phyloP scores from a whole-genome alignment of 2,888 invertebrate species.

The Cantharis flavilabris region DNA sequence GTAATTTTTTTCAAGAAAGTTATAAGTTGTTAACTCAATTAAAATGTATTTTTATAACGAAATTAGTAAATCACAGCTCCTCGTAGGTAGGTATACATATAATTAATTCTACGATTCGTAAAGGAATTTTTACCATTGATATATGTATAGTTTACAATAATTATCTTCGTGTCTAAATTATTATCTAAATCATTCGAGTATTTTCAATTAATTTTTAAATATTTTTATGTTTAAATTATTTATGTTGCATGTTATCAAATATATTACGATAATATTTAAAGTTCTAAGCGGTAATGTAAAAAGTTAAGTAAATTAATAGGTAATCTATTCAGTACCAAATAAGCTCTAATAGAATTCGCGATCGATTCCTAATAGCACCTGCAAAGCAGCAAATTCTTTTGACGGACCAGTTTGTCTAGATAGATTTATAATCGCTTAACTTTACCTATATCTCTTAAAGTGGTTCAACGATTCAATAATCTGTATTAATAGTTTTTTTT shows the following conservation, averaged over 20 bases:
- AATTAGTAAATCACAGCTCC: neutral
- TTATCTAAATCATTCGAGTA: neutral
- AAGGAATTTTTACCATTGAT: neutral
- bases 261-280: neutral
- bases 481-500: neutral
- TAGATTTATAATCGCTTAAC: conserved; percentile 6
- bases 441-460: neutral
- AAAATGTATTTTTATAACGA: neutral
- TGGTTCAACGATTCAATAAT: neutral
- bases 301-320: neutral
- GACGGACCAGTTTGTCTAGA: conserved; percentile 39
- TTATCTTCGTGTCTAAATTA: neutral
- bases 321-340: neutral
- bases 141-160: neutral
- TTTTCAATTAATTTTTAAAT: neutral
- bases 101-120: neutral
- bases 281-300: neutral
- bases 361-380: conserved; percentile 25
- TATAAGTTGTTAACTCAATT: neutral
- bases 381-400: conserved; percentile 33
- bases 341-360: neutral
- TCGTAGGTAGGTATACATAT: neutral
- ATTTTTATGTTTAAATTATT: neutral
- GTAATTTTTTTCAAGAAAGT: neutral
- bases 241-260: neutral